Conservation (phyloP, 2,888 invertebrate genomes). For the Steinernema hermaphroditum region DNA sequence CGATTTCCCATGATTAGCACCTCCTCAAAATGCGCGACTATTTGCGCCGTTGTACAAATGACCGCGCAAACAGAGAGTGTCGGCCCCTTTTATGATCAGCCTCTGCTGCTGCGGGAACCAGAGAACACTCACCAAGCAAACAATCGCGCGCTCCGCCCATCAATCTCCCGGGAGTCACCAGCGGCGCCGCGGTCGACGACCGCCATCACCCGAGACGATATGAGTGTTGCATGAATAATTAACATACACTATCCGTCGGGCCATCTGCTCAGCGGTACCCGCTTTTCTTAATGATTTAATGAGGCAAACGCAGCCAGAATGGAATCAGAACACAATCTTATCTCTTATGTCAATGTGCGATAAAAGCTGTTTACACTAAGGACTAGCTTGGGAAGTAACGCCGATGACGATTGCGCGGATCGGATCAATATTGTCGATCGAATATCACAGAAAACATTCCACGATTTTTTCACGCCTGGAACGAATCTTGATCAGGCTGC, state of each 20-base stretch:
- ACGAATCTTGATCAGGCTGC: too few relatives aligned
- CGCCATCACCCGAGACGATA: slow-evolving; percentile 15
- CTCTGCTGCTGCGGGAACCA: background rate
- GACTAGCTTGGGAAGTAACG: too few relatives aligned
- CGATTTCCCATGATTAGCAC: too few relatives aligned
- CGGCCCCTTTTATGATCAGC: background rate
- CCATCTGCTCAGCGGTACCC: slow-evolving; percentile 2
- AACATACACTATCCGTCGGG: background rate
- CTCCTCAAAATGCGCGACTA: background rate
- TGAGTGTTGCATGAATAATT: slow-evolving; percentile 31
- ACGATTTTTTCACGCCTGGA: too few relatives aligned
- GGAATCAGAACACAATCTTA: background rate
- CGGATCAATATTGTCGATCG: too few relatives aligned
- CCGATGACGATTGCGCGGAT: too few relatives aligned
- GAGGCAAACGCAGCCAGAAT: background rate
- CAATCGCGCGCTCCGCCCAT: slow-evolving; percentile 26
- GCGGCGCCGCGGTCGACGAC: background rate
- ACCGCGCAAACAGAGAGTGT: background rate
- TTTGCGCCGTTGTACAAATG: background rate
- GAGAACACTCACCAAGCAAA: slow-evolving; percentile 25
- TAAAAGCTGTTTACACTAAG: too few relatives aligned
- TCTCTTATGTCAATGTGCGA: too few relatives aligned
- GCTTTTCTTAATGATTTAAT: slow-evolving; percentile 14
- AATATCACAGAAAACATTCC: too few relatives aligned
- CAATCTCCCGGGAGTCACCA: slow-evolving; percentile 24